phyloP scores from a whole-genome alignment of 1,140 invertebrate species.

The Anastatus disparis region DNA sequence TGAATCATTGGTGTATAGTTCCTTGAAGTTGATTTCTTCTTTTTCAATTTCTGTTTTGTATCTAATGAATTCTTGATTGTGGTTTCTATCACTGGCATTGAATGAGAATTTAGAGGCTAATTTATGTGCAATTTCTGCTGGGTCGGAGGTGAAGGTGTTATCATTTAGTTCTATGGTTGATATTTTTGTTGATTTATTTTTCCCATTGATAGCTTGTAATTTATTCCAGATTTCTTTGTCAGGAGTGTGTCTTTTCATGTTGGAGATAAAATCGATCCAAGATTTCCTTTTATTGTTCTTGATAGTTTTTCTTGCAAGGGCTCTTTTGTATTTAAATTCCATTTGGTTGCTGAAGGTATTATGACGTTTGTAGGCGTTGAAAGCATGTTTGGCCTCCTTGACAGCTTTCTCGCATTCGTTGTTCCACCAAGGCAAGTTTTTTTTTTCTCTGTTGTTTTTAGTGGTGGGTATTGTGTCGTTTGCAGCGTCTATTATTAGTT shows the following conservation, averaged over 20 bases:
- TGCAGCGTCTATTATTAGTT: constrained; percentile 48
- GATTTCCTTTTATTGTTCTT: constrained; percentile 32
- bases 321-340: constrained; percentile 47
- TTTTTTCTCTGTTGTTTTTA: too few species aligned
- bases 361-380: constrained; percentile 49
- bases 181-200: neutral
- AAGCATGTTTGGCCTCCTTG: constrained; percentile 49
- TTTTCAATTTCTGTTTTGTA: too few species aligned
- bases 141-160: too few species aligned
- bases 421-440: constrained; percentile 57
- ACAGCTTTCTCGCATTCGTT: constrained; percentile 47
- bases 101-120: too few species aligned
- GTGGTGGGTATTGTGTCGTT: too few species aligned
- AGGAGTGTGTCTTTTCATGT: constrained; percentile 22
- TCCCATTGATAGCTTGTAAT: constrained; percentile 31
- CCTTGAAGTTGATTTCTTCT: too few species aligned
- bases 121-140: too few species aligned
- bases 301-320: constrained; percentile 32
- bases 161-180: neutral
- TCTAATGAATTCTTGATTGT: too few species aligned
- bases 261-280: constrained; percentile 30
- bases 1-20: too few species aligned
- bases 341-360: constrained; percentile 45
- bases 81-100: too few species aligned
- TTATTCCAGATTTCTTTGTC: constrained; percentile 37